phyloP scores from a whole-genome alignment of 2,113 vertebrate species.

The Dasypus novemcinctus region DNA sequence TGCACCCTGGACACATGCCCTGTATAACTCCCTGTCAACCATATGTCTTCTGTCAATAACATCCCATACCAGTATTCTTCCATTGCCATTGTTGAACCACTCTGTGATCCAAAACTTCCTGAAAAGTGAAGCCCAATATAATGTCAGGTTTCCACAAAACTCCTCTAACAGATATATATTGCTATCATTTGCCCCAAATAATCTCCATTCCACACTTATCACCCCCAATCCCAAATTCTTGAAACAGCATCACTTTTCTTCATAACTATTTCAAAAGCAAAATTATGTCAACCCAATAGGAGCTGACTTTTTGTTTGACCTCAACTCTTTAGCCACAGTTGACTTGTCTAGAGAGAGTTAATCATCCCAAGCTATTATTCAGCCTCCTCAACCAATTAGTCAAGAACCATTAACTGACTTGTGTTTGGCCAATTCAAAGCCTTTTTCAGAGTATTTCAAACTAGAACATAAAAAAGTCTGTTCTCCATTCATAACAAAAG shows the following conservation, averaged over 20 bases:
- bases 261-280: background rate
- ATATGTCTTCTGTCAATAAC: no score
- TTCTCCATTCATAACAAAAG: background rate
- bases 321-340: background rate
- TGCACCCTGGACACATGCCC: no score
- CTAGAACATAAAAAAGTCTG: background rate
- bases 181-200: background rate
- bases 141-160: background rate
- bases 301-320: background rate
- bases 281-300: no score
- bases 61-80: no score
- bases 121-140: no score
- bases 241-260: background rate
- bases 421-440: background rate
- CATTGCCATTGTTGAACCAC: no score
- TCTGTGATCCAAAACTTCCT: no score
- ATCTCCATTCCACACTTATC: background rate
- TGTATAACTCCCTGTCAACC: no score
- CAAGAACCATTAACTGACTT: background rate
- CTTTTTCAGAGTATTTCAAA: background rate
- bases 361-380: background rate
- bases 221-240: background rate
- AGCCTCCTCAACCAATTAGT: background rate
- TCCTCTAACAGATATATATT: background rate
- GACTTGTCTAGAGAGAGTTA: background rate